A percentile compares a stretch with the other conserved stretches of the same genome.
Evolutionary conservation across 2,113 vertebrate genomes (phyloP).

Genomic region (Cyanoramphus novaezelandiae): DNA sequence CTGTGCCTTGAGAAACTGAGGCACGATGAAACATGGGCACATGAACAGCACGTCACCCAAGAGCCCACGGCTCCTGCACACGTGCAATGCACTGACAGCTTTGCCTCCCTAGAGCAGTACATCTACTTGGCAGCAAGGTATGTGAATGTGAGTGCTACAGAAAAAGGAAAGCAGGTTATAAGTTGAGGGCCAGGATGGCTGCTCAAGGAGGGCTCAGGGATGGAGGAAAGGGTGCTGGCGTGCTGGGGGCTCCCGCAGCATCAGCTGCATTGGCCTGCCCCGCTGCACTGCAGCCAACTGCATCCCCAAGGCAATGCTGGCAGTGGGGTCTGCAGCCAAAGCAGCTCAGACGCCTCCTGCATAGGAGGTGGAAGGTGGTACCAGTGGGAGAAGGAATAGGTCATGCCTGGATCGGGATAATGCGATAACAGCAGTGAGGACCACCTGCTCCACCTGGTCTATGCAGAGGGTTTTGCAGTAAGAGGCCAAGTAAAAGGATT

Average conservation of each 20-base stretch:
- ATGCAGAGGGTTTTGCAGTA: neutral
- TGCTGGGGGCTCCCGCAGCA: neutral
- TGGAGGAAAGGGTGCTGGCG: neutral
- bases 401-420: rapidly evolving
- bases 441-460: neutral
- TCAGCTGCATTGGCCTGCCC: neutral
- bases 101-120: neutral
- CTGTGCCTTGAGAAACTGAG: neutral
- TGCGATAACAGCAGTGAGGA: neutral
- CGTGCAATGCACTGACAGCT: rapidly evolving
- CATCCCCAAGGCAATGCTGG: neutral
- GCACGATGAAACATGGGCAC: rapidly evolving
- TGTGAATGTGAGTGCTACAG: neutral
- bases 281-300: neutral
- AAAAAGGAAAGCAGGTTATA: neutral
- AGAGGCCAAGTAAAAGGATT: neutral
- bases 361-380: rapidly evolving
- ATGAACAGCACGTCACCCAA: rapidly evolving
- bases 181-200: neutral
- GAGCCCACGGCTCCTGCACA: neutral
- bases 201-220: rapidly evolving
- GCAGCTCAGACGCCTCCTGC: neutral
- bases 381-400: rapidly evolving
- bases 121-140: neutral
- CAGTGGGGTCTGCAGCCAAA: neutral